Evolutionary conservation across 37 sponge, comb jelly and placozoan species (phyloP), one percentile per base, ranked within the genome.

Genomic region (Aplysina aerophoba): DNA sequence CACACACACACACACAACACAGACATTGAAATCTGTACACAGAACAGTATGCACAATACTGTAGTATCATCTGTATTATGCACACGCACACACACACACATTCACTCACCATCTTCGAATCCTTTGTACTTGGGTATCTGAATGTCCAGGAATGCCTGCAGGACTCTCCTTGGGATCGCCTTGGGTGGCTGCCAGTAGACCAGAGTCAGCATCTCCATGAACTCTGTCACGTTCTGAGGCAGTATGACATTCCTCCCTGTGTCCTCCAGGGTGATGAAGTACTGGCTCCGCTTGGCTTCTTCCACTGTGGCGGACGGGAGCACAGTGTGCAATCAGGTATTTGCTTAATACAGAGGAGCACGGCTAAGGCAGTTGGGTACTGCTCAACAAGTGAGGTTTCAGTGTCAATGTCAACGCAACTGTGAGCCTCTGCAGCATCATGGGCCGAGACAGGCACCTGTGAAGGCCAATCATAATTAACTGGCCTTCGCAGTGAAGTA

Each of bases 131-230:
- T 84, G 0, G 59, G 66, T 34, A 62, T 64, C 82, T 88, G 91
- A 4, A 88, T 75, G 41, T 81, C 56, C 22, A 93, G 57, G 37
- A 93, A 0, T 17, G 91, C 94, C 59, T 88, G 54, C 40, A 85
- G 35, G 79, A 93, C 74, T 11, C 87, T 63, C 11, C 64, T 28
- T 31, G 86, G 91, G 57, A 93, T 73, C 37, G 64, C 77, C 59
- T 78, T 82, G 22, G 64, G 55, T 0, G 88, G 64, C 31, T 88
- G 55, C 41, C 90, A 75, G 55, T 90, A 66, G 4, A 87, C 94
- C 22, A 88, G 39, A 50, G 84, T 83, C 55, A 93, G 30, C 94
- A 93, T 93, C 57, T 79, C 56, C 33, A 87, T 69, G 55, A 93
- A 85, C 83, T 93, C 88, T 0, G 82, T 69, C 1, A 87, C 82